phyloP scores from a whole-genome alignment of 1,140 invertebrate species.

The Cherax destructor region DNA sequence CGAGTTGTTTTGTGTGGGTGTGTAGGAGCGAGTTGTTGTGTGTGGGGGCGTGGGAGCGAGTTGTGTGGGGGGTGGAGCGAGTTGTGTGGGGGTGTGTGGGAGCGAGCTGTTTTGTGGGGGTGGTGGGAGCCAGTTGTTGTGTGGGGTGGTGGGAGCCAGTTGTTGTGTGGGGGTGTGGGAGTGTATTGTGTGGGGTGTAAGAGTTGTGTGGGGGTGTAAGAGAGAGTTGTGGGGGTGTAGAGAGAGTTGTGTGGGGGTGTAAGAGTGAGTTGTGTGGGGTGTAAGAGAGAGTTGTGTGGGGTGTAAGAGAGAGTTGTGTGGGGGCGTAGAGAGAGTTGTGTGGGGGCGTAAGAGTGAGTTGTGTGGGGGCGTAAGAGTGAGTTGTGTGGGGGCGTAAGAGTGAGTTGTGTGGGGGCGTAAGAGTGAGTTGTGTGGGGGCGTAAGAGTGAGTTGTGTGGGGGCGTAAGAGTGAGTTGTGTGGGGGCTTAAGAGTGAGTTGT shows the following conservation, averaged over 20 bases:
- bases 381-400: not conserved
- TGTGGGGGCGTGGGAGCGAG: not conserved
- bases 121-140: not conserved
- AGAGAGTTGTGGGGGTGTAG: too few relatives aligned
- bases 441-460: not conserved
- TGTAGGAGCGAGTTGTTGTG: not conserved
- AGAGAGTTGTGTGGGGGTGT: too few relatives aligned
- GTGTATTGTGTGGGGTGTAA: too few relatives aligned
- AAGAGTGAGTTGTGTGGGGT: not conserved
- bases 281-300: not conserved
- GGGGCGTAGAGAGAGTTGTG: slow-evolving; percentile 20
- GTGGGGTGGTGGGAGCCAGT: too few relatives aligned
- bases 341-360: not conserved
- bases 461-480: slow-evolving; percentile 7
- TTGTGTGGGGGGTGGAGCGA: not conserved
- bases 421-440: not conserved
- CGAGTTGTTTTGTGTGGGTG: not conserved
- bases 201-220: too few relatives aligned
- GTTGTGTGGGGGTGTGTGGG: not conserved
- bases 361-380: not conserved
- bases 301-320: slow-evolving; percentile 14
- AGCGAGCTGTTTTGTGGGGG: not conserved
- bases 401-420: not conserved
- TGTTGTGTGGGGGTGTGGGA: too few relatives aligned
- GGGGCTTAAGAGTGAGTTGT: not conserved